Conservation (phyloP, 2,888 invertebrate species). For the Arctia plantaginis region DNA sequence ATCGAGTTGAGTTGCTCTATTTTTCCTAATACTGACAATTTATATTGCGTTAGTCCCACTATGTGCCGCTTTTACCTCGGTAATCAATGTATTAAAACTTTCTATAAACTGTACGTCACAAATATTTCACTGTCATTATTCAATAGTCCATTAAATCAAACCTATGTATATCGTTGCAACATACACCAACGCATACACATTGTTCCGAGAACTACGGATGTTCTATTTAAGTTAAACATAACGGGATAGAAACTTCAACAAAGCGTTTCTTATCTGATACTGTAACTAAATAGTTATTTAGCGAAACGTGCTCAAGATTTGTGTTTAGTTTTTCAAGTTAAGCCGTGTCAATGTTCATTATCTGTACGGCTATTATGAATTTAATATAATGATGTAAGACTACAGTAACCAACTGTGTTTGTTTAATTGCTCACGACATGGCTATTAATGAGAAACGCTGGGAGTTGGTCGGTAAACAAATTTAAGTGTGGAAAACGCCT, state of each 20-base stretch:
- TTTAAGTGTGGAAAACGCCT: background rate
- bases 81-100: conserved; percentile 10
- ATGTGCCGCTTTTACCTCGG: background rate
- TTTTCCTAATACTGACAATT: background rate
- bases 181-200: conserved; percentile 25
- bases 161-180: conserved; percentile 19
- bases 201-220: conserved; percentile 41
- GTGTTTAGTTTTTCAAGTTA: conserved; percentile 52
- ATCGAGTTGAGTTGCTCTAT: no score
- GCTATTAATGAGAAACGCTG: conserved; percentile 38
- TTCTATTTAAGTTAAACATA: conserved; percentile 58
- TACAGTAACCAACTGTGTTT: conserved; percentile 39
- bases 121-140: conserved; percentile 19
- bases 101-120: conserved; percentile 11
- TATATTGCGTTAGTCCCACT: background rate
- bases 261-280: conserved; percentile 70
- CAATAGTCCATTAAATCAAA: conserved; percentile 21
- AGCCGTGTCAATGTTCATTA: conserved; percentile 66
- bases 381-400: conserved; percentile 42
- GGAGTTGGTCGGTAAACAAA: conserved; percentile 18
- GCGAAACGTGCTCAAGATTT: conserved; percentile 75
- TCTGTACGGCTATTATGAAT: conserved; percentile 41
- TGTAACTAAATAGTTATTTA: conserved; percentile 71
- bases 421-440: conserved; percentile 50
- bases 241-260: conserved; percentile 55